These are phyloP conservation scores for Thaleichthys pacificus DNA, from an alignment of 2,797 vertebrate genomes.

Conservation along the genomic window DNA sequence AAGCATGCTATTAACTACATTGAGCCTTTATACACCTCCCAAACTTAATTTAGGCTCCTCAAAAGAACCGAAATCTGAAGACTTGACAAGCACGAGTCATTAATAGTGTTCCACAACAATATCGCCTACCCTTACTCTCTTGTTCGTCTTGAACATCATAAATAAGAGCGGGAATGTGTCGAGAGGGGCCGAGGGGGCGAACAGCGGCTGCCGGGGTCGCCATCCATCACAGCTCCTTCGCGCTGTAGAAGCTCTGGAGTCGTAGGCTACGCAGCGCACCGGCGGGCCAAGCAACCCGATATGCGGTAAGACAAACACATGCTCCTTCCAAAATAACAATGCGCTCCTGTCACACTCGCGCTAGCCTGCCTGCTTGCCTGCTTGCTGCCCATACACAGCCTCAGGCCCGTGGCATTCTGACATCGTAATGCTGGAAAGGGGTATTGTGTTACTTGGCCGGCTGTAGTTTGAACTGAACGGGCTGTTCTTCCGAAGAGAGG, in stretches of 20 bases:
- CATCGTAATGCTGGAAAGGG: constrained; percentile 57
- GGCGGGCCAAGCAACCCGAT: constrained; percentile 73
- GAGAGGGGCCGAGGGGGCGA: constrained; percentile 31
- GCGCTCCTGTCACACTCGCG: constrained; percentile 64
- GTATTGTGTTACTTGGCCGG: constrained; percentile 65
- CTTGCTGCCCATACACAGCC: constrained; percentile 48
- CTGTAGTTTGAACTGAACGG: constrained; percentile 46
- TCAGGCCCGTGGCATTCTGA: constrained; percentile 56
- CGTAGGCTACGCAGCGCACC: constrained; percentile 37
- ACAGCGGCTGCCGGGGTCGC: constrained; percentile 57
- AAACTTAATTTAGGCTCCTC: constrained; percentile 47
- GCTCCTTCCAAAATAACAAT: constrained; percentile 85
- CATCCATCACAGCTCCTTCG: constrained; percentile 58
- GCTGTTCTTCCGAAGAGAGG: constrained; percentile 31
- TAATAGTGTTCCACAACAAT: constrained; percentile 41
- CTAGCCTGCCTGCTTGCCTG: constrained; percentile 37
- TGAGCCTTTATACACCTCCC: not conserved
- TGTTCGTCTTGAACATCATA: constrained; percentile 57
- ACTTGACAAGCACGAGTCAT: constrained; percentile 27
- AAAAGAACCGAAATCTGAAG: constrained; percentile 51
- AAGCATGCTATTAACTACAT: not conserved
- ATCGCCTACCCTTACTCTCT: constrained; percentile 43
- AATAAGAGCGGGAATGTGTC: constrained; percentile 66
- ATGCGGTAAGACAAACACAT: constrained; percentile 81
- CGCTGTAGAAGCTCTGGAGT: constrained; percentile 28